Conservation (phyloP, 2,888 invertebrate species). For the Monopis laevigella region DNA sequence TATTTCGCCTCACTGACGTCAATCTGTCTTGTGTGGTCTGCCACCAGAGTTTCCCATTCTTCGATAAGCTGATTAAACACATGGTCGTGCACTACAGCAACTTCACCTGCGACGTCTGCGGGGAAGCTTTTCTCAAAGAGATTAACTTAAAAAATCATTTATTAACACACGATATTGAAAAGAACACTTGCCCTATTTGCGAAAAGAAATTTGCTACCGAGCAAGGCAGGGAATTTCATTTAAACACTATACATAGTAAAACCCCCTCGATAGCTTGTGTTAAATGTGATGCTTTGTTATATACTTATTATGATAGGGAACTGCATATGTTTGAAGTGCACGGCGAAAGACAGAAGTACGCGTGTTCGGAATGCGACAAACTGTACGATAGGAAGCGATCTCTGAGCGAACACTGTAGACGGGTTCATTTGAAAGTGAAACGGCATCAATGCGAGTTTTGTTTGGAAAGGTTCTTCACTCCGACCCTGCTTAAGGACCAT, state of each 20-base stretch:
- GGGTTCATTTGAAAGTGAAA: constrained; percentile 53
- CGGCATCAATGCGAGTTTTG: constrained; percentile 66
- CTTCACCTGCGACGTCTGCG: constrained; percentile 51
- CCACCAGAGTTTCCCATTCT: constrained; percentile 49
- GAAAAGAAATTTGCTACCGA: constrained; percentile 56
- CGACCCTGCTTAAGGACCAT: constrained; percentile 53
- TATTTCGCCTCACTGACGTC: constrained; percentile 48
- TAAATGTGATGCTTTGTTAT: constrained; percentile 52
- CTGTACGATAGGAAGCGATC: constrained; percentile 55
- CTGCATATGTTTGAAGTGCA: constrained; percentile 53
- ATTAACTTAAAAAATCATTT: constrained; percentile 56
- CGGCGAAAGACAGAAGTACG: constrained; percentile 45
- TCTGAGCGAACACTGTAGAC: constrained; percentile 46
- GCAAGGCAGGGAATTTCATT: constrained; percentile 56
- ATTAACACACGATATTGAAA: constrained; percentile 56
- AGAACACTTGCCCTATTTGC: constrained; percentile 59
- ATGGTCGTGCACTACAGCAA: constrained; percentile 58
- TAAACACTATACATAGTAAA: constrained; percentile 53
- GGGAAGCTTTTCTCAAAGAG: constrained; percentile 57
- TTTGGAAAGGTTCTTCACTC: constrained; percentile 58
- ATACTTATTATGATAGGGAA: constrained; percentile 53
- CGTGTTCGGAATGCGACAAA: constrained; percentile 54
- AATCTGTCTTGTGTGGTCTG: constrained; percentile 55
- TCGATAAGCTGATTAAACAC: constrained; percentile 48
- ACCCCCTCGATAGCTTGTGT: constrained; percentile 53